These are phyloP conservation scores for Nebria salina DNA, from an alignment of 2,888 invertebrate genomes.

Conservation along the genomic window DNA sequence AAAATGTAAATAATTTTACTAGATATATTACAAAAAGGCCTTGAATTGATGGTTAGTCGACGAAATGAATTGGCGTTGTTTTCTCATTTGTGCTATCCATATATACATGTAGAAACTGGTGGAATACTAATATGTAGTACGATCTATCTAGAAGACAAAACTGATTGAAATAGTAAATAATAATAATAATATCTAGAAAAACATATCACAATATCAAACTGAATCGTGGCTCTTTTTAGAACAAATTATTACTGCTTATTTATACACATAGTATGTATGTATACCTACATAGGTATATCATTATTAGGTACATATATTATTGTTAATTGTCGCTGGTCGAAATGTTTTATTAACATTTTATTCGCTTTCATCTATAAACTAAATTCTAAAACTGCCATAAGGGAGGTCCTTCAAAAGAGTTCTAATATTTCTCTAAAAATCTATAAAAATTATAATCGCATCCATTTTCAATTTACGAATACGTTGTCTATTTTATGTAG, in stretches of 20 bases:
- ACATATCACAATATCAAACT: slow-evolving; percentile 35
- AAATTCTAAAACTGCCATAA: neutral
- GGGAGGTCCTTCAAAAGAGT: neutral
- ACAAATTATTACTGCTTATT: neutral
- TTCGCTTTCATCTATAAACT: neutral
- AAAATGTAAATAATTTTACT: neutral
- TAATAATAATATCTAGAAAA: slow-evolving; percentile 34
- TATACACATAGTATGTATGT: neutral
- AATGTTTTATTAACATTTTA: neutral
- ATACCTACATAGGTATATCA: no score
- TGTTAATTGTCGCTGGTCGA: slow-evolving; percentile 1
- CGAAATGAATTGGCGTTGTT: slow-evolving; percentile 24
- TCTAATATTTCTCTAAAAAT: neutral
- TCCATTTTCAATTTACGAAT: neutral
- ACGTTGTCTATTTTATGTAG: no score
- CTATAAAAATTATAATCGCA: neutral
- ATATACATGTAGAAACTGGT: slow-evolving; percentile 5
- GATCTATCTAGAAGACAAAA: slow-evolving; percentile 8
- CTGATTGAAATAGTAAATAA: neutral
- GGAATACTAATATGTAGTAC: neutral
- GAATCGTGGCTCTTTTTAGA: slow-evolving; percentile 32
- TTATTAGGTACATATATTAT: neutral
- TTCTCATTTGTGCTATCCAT: slow-evolving; percentile 39
- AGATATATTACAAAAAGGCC: neutral
- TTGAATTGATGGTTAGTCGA: neutral